phyloP scores from a whole-genome alignment of 1,140 invertebrate species.

The Dufourea novaeangliae region DNA sequence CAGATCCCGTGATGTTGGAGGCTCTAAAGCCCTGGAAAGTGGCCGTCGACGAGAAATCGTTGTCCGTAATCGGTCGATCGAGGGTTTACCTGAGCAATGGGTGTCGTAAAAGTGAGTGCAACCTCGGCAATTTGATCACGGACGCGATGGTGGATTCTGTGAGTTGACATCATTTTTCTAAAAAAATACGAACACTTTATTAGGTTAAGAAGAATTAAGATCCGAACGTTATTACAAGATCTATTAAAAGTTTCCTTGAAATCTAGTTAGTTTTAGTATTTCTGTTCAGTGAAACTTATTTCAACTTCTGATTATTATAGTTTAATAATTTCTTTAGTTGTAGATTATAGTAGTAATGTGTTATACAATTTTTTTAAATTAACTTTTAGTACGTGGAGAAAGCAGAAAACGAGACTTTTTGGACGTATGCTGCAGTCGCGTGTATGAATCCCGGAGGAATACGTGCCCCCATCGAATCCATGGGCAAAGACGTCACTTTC shows the following conservation, averaged over 20 bases:
- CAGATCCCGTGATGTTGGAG: conserved; percentile 81
- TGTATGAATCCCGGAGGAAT: conserved; percentile 88
- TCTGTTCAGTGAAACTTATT: too few species aligned
- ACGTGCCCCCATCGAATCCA: conserved; percentile 82
- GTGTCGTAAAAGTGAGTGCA: conserved; percentile 87
- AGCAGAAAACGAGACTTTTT: conserved; percentile 76
- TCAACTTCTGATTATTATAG: too few species aligned
- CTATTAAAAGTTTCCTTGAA: not conserved
- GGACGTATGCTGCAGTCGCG: conserved; percentile 87
- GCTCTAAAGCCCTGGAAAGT: conserved; percentile 84
- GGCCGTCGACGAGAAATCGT: conserved; percentile 83
- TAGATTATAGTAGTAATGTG: not conserved
- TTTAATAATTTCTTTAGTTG: not conserved
- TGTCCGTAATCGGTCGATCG: conserved; percentile 82
- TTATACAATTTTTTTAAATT: not conserved
- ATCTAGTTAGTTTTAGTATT: too few species aligned
- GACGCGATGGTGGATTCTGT: conserved; percentile 87
- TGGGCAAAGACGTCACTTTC: conserved; percentile 84
- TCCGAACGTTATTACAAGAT: not conserved
- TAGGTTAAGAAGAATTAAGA: not conserved
- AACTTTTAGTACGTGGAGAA: conserved; percentile 71
- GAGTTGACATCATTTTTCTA: conserved; percentile 52
- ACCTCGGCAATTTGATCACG: conserved; percentile 88
- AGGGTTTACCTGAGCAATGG: conserved; percentile 82
- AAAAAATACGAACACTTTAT: not conserved